Conservation (phyloP, 2,797 vertebrate genomes). For the Oreortyx pictus region DNA sequence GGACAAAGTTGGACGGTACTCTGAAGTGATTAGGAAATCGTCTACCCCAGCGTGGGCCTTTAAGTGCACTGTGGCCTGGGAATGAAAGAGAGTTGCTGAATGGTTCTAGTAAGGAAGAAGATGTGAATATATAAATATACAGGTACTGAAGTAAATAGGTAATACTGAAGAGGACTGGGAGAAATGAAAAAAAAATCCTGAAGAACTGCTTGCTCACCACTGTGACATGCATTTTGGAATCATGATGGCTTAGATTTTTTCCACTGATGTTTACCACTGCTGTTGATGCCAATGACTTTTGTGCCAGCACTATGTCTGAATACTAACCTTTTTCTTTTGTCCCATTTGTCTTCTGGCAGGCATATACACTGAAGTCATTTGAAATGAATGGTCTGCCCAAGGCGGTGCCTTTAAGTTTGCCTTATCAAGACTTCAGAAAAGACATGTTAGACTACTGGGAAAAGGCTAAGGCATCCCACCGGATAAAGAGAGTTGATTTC, state of each 20-base stretch:
- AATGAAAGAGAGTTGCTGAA: not conserved
- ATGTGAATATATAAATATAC: not conserved
- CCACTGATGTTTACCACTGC: not conserved
- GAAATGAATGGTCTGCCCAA: conserved; percentile 82
- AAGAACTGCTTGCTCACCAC: not conserved
- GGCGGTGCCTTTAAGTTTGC: conserved; percentile 83
- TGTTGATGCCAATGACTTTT: not conserved
- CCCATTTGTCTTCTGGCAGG: conserved; percentile 75
- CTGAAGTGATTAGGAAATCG: not conserved
- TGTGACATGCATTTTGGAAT: not conserved
- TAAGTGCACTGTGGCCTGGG: not conserved
- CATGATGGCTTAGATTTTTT: accelerated
- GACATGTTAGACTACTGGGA: conserved; percentile 88
- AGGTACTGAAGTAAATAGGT: not conserved
- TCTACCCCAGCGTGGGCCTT: not conserved
- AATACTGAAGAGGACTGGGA: not conserved
- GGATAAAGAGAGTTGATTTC: conserved; percentile 90
- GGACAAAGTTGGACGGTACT: not conserved
- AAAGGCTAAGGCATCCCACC: conserved; percentile 75
- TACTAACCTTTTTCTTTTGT: conserved; percentile 30
- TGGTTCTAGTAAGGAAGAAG: not conserved
- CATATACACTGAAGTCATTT: conserved; percentile 80
- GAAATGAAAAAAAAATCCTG: not conserved
- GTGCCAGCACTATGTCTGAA: not conserved
- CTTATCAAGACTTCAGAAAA: conserved; percentile 84